These are phyloP conservation scores for Pangasius larnaudii DNA, from an alignment of 2,797 vertebrate genomes.

Conservation along the genomic window DNA sequence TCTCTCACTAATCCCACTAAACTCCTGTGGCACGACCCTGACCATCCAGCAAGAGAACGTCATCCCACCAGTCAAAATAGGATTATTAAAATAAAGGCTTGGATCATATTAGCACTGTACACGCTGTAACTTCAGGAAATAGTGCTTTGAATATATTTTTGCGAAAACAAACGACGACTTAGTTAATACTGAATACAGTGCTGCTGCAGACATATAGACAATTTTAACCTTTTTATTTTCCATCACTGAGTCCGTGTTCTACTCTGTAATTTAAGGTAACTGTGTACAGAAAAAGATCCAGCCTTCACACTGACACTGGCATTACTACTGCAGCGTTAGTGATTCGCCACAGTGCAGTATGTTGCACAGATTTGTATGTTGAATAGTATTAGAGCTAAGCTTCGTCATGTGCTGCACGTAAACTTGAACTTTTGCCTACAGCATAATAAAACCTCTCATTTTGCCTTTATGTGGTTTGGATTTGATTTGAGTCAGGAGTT, in stretches of 20 bases:
- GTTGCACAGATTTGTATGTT: background rate
- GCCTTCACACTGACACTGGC: background rate
- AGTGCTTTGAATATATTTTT: background rate
- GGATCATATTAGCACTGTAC: background rate
- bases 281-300: background rate
- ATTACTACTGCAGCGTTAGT: background rate
- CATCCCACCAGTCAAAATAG: background rate
- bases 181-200: background rate
- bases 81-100: slow-evolving; percentile 2
- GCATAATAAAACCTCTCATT: slow-evolving; percentile 34
- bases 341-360: background rate
- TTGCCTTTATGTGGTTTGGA: slow-evolving; percentile 47
- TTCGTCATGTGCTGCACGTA: slow-evolving; percentile 20
- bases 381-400: background rate
- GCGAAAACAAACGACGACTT: background rate
- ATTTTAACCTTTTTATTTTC: background rate
- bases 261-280: background rate
- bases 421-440: slow-evolving; percentile 28
- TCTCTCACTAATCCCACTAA: slow-evolving; percentile 3
- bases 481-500: slow-evolving; percentile 57
- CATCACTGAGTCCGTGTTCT: background rate
- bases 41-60: background rate
- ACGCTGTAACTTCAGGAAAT: background rate
- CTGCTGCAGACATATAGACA: too few relatives aligned
- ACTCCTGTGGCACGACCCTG: background rate